These are phyloP conservation scores for Drosophila lutescens DNA, from an alignment of 2,888 invertebrate genomes.

Conservation along the genomic window DNA sequence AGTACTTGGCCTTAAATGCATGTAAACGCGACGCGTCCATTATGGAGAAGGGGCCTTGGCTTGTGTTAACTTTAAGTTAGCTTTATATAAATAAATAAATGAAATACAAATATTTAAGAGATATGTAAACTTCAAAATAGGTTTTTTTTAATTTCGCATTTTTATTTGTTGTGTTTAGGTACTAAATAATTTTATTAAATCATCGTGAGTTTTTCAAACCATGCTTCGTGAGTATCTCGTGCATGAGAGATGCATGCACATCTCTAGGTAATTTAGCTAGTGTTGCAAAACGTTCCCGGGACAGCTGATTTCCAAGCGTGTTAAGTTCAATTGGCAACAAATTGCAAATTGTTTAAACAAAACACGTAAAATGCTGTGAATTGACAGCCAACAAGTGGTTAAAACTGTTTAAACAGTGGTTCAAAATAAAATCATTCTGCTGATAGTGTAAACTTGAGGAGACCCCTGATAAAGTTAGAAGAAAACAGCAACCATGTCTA, in stretches of 20 bases:
- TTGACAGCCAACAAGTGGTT: conserved; percentile 5
- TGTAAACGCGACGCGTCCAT: too few relatives aligned
- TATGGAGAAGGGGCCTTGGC: too few relatives aligned
- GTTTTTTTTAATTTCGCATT: too few relatives aligned
- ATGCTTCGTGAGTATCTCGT: not conserved
- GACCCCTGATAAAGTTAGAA: not conserved
- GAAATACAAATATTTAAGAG: too few relatives aligned
- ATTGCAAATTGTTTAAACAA: conserved; percentile 27
- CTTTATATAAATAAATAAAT: too few relatives aligned
- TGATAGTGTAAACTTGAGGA: not conserved
- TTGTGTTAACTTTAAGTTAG: too few relatives aligned
- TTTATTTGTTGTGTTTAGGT: not conserved
- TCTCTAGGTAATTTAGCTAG: conserved; percentile 1
- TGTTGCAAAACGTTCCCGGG: conserved; percentile 9
- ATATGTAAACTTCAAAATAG: too few relatives aligned
- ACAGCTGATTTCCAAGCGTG: conserved; percentile 35
- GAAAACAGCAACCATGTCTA: conserved; percentile 73
- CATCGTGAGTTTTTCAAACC: not conserved
- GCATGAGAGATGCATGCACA: not conserved
- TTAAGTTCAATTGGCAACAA: conserved; percentile 25
- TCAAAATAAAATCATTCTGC: not conserved
- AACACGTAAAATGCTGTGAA: conserved; percentile 1
- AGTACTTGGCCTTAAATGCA: too few relatives aligned
- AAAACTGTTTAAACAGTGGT: not conserved
- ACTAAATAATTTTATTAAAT: not conserved